These are phyloP conservation scores for Notoglanidium macrostoma DNA, from an alignment of 2,797 vertebrate genomes.

Conservation along the genomic window DNA sequence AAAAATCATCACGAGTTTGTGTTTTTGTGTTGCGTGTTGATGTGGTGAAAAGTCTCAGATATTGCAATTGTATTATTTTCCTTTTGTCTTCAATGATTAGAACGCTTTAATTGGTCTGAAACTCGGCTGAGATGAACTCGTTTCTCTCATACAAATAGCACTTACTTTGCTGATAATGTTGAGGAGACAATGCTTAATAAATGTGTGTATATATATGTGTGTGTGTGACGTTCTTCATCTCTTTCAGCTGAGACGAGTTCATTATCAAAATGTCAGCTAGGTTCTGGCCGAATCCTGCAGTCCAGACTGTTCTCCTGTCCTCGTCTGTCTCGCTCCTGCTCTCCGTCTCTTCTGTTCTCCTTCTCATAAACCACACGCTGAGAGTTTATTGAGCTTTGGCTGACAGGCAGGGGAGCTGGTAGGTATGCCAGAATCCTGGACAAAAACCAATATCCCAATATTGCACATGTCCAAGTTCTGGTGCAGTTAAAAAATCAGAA, in stretches of 20 bases:
- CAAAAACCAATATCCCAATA: conserved; percentile 7
- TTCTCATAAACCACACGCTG: conserved; percentile 48
- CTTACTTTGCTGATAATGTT: conserved; percentile 8
- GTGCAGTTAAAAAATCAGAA: neutral
- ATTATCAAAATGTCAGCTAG: conserved; percentile 58
- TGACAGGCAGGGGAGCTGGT: conserved; percentile 46
- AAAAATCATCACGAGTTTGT: neutral
- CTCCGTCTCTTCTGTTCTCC: conserved; percentile 28
- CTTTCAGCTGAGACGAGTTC: conserved; percentile 47
- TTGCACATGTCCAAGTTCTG: neutral
- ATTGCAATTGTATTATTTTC: neutral
- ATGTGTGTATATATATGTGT: neutral
- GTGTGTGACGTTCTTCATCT: conserved; percentile 14
- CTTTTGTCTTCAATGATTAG: neutral
- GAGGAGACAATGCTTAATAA: conserved; percentile 10
- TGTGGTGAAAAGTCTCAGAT: neutral
- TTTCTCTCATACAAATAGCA: neutral
- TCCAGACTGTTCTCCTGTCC: conserved; percentile 54
- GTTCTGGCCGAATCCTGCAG: conserved; percentile 49
- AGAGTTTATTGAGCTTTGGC: conserved; percentile 53
- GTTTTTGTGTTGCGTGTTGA: neutral
- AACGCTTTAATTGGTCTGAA: conserved; percentile 7
- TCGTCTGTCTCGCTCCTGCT: conserved; percentile 30
- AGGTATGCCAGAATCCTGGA: conserved; percentile 23
- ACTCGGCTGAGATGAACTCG: neutral